Evolutionary conservation across 2,888 invertebrate genomes (phyloP), one percentile per base, ranked within the genome.

Genomic region (Luperina testacea): DNA sequence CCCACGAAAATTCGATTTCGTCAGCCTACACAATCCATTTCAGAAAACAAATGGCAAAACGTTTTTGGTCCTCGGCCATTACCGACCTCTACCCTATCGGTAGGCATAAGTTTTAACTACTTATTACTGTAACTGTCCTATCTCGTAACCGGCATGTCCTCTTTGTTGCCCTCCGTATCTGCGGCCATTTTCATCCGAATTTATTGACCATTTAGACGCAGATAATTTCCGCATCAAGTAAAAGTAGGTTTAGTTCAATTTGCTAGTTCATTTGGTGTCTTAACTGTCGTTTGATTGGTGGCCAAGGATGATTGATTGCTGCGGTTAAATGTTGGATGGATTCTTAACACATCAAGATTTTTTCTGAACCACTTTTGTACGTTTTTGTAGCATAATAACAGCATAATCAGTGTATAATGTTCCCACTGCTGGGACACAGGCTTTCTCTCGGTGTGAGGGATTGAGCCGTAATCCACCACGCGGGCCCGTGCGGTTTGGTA

Each of bases 121-220:
- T 82, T 77, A 86, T 86, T 82, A 86, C 78, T 77, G 81, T 88
- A 72, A 72, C 69, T 51, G 74, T 68, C 73, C 53, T 57, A 82
- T 88, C 78, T 77, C 64, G 67, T 64, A 71, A 64, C 63, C 79
- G 73, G 32, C 72, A 20, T 70, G 84, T 51, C 73, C 70, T 67
- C 63, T 67, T 67, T 61, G 67, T 70, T 59, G 27, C 68, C n/a
- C 38, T 7, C 20, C 67, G 68, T 77, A 75, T 79, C 85, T 78
- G n/a, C 72, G 72, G 65, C 61, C 69, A 64, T 67, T 77, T 76
- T 68, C 57, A 82, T 86, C 72, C 77, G 70, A 84, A 88, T 88
- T 86, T 90, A 88, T 86, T 74, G 89, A 63, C 80, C 82, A 84
- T 88, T 88, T 85, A 69, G 77, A 67, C 64, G 71, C 70, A 69